A percentile compares a stretch with the other conserved stretches of the same genome.
Evolutionary conservation across 92 coral and sea anemone species (phyloP).

Genomic region (Blastomussa wellsi): DNA sequence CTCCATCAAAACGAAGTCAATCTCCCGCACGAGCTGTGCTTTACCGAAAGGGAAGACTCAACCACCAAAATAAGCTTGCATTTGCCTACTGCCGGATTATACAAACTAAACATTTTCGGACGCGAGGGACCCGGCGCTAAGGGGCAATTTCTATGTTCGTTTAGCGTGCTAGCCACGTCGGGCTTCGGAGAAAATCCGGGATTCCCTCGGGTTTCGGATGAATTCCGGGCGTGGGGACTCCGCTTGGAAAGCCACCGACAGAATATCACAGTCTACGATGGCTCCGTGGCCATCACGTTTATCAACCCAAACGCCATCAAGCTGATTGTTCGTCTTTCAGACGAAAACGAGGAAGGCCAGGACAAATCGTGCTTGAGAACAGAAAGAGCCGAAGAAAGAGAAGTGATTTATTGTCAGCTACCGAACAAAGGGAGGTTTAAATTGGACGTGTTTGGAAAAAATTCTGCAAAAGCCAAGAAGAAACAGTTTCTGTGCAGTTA

Average conservation of each 20-base stretch:
- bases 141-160: slow-evolving; percentile 64
- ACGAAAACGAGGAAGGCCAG: slow-evolving; percentile 36
- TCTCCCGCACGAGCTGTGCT: slow-evolving; percentile 66
- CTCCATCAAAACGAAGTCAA: slow-evolving; percentile 55
- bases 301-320: slow-evolving; percentile 58
- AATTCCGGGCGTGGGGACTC: slow-evolving; percentile 80
- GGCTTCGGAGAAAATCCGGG: slow-evolving; percentile 77
- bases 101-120: slow-evolving; percentile 71
- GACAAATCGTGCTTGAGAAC: slow-evolving; percentile 44
- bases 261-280: slow-evolving; percentile 69
- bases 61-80: slow-evolving; percentile 57
- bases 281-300: slow-evolving; percentile 59
- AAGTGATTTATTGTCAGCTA: slow-evolving; percentile 60
- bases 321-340: slow-evolving; percentile 50
- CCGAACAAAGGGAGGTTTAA: slow-evolving; percentile 69
- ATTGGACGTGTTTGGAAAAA: slow-evolving; percentile 63
- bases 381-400: slow-evolving; percentile 60
- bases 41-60: slow-evolving; percentile 56
- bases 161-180: slow-evolving; percentile 55
- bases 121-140: slow-evolving; percentile 66
- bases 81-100: slow-evolving; percentile 74
- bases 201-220: slow-evolving; percentile 71
- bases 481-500: slow-evolving; percentile 55
- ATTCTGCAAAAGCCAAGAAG: slow-evolving; percentile 26
- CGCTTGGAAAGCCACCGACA: slow-evolving; percentile 78